These are phyloP conservation scores for Oxystoma pomonae DNA, from an alignment of 2,888 invertebrate species.

Conservation along the genomic window DNA sequence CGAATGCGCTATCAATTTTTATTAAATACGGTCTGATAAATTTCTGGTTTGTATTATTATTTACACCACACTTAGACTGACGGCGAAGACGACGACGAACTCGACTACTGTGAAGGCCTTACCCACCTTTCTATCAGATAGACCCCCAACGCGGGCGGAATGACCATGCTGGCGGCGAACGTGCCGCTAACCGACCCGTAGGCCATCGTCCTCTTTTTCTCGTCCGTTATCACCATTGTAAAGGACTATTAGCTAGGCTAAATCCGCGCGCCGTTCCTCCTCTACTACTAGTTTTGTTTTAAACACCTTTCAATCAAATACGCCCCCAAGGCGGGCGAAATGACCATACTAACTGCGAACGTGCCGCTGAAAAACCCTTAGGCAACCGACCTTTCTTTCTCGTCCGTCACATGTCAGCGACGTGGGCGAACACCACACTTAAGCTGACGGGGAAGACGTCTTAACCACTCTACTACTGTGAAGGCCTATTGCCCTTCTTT, in stretches of 20 bases:
- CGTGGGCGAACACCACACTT: slow-evolving; percentile 98
- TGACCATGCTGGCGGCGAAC: slow-evolving; percentile 98
- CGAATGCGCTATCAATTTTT: too few species aligned
- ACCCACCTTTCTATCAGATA: slow-evolving; percentile 71
- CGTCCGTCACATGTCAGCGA: slow-evolving; percentile 97
- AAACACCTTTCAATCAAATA: slow-evolving; percentile 75
- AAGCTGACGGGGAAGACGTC: slow-evolving; percentile 99
- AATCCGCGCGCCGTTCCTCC: slow-evolving; percentile 99
- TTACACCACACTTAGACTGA: too few species aligned
- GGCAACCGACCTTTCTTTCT: slow-evolving; percentile 89
- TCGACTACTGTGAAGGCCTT: too few species aligned
- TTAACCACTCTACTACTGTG: too few species aligned
- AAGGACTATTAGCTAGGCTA: too few species aligned
- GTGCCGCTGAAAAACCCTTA: slow-evolving; percentile 94
- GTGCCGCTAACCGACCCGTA: slow-evolving; percentile 94
- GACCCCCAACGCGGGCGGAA: slow-evolving; percentile 94
- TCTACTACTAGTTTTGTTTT: too few species aligned
- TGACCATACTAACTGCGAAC: slow-evolving; percentile 99
- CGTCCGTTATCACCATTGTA: too few species aligned
- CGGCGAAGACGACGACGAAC: too few species aligned
- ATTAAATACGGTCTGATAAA: too few species aligned
- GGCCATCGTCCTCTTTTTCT: slow-evolving; percentile 89
- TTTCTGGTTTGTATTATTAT: too few species aligned
- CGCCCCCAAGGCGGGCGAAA: slow-evolving; percentile 94
- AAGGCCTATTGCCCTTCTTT: too few species aligned